These are phyloP conservation scores for Tromatobia lineatoria DNA, from an alignment of 2,888 invertebrate genomes.

Conservation along the genomic window DNA sequence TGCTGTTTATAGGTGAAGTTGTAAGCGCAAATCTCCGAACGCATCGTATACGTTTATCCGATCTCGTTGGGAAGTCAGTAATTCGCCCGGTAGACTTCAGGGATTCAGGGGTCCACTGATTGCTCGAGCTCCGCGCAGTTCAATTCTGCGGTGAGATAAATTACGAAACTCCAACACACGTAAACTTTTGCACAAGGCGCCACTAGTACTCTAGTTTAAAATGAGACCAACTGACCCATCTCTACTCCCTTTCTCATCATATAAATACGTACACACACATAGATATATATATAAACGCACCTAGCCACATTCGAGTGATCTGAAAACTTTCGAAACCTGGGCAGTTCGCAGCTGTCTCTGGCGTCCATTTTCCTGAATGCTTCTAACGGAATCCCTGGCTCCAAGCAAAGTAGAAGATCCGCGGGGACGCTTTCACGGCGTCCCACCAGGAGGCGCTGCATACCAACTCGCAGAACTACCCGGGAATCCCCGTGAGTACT, in stretches of 20 bases:
- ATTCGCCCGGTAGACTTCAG: constrained; percentile 69
- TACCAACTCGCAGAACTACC: constrained; percentile 55
- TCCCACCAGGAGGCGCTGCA: constrained; percentile 67
- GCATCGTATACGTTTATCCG: constrained; percentile 34
- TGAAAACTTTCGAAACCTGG: constrained; percentile 61
- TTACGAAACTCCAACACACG: constrained; percentile 68
- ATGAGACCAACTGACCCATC: constrained; percentile 22
- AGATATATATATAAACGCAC: neutral
- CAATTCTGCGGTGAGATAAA: constrained; percentile 68
- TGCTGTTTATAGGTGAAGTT: constrained; percentile 17
- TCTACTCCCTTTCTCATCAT: constrained; percentile 54
- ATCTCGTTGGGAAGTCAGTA: constrained; percentile 51
- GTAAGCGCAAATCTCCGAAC: constrained; percentile 35
- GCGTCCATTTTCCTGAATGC: constrained; percentile 74
- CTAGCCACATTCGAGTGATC: constrained; percentile 34
- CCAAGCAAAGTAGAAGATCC: constrained; percentile 48
- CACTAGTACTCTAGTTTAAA: constrained; percentile 35
- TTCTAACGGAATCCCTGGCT: neutral
- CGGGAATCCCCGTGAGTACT: constrained; percentile 65
- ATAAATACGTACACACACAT: constrained; percentile 44
- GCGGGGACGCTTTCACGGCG: constrained; percentile 53
- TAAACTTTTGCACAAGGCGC: constrained; percentile 43
- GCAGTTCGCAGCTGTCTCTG: constrained; percentile 70
- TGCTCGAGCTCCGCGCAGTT: constrained; percentile 62
- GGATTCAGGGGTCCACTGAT: constrained; percentile 67